Conservation (phyloP, 2,888 invertebrate species). For the Trissoscelio sp. region DNA sequence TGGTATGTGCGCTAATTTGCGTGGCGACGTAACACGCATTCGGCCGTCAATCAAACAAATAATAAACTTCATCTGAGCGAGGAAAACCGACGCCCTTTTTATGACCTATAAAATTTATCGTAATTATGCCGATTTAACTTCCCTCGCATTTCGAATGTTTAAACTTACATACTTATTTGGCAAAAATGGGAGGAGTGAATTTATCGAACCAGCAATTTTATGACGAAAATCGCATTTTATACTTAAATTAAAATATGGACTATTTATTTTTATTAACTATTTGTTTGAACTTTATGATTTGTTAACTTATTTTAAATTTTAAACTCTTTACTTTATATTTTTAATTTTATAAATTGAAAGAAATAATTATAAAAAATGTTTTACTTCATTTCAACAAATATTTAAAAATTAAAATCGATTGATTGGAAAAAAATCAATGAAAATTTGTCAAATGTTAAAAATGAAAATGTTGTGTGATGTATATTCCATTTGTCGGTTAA, state of each 20-base stretch:
- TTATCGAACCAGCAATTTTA: too few relatives aligned
- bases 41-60: constrained; percentile 37
- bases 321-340: too few relatives aligned
- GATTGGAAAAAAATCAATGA: not conserved
- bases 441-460: constrained; percentile 8
- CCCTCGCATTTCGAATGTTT: not conserved
- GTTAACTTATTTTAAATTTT: too few relatives aligned
- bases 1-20: constrained; percentile 74
- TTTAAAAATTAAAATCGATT: too few relatives aligned
- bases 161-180: not conserved
- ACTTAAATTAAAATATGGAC: too few relatives aligned
- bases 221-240: too few relatives aligned
- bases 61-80: constrained; percentile 9
- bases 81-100: constrained; percentile 20
- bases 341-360: too few relatives aligned
- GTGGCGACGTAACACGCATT: constrained; percentile 3
- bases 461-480: constrained; percentile 27
- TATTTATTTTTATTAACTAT: too few relatives aligned
- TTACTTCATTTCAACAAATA: too few relatives aligned
- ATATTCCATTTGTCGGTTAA: constrained; percentile 45
- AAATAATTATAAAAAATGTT: too few relatives aligned
- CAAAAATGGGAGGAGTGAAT: not conserved
- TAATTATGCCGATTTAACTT: not conserved
- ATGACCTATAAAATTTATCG: not conserved
- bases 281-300: too few relatives aligned